Evolutionary conservation across 1,140 invertebrate genomes (phyloP), one percentile per base, ranked within the genome.

Genomic region (Zaprionus capensis): DNA sequence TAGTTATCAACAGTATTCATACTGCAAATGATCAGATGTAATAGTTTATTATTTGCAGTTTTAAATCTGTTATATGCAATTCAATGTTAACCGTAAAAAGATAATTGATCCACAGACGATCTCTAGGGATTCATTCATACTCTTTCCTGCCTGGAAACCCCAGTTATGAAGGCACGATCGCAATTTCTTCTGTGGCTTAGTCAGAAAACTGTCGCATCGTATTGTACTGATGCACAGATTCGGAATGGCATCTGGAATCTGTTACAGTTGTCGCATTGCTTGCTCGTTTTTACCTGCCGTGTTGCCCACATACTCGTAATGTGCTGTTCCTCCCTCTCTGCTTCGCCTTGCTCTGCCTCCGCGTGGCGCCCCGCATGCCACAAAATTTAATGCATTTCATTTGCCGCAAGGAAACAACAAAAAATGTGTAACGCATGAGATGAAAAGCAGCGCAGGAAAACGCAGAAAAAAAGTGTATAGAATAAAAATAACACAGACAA

Each of bases 371-470:
- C 82, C 82, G 82, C 82, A 85, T 85, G 64, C 71, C 82, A 75
- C 70, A 53, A 73, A 85, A 81, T 82, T 71, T 82, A 82, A 82
- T 85, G 82, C 82, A 82, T 85, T 85, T 85, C 83, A 85, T 77
- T 75, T 75, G 78, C 59, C 58, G 59, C 76, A 82, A 80, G 72
- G 58, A 72, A 81, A 78, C 76, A 76, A 68, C 71, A 86, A 86
- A 71, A 86, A 86, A 87, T 87, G 70, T 87, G 83, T 86, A 86
- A 87, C 82, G 82, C 82, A 87, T 87, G 82, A 86, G 83, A 76
- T 85, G 83, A 82, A 86, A 86, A 81, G 82, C 82, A 82, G 79
- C 72, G 78, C 78, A 77, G 71, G 63, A 66, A 70, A 65, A 49
- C 55, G 46, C 20, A 4, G 5, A 44, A 44, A 17, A 44, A 46